Percentiles rank a stretch among this genome's conserved stretches.
phyloP scores from a whole-genome alignment of 2,797 vertebrate species.

The Arnoldichthys spilopterus region DNA sequence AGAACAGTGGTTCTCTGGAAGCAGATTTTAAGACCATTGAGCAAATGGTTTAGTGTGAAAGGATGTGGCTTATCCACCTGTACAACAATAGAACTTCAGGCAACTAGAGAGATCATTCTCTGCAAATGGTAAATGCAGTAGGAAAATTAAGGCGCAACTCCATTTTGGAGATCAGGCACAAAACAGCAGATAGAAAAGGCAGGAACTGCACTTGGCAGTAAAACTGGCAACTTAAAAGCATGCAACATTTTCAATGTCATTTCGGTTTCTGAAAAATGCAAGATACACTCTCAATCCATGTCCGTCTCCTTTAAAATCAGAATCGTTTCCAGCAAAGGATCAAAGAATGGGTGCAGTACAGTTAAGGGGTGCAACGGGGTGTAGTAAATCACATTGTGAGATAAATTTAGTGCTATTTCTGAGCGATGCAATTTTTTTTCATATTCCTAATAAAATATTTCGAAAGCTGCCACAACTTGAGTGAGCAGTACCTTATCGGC shows the following conservation, averaged over 20 bases:
- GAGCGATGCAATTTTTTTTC: not conserved
- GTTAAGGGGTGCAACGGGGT: not conserved
- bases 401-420: not conserved
- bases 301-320: not conserved
- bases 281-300: not conserved
- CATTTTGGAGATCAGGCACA: slow-evolving; percentile 53
- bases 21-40: slow-evolving; percentile 55
- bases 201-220: slow-evolving; percentile 49
- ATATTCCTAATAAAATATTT: not conserved
- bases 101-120: slow-evolving; percentile 53
- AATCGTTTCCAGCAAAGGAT: not conserved
- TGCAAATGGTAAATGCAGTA: slow-evolving; percentile 64
- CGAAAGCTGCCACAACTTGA: slow-evolving; percentile 13
- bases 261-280: slow-evolving; percentile 8
- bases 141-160: slow-evolving; percentile 60
- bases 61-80: slow-evolving; percentile 38
- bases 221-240: not conserved
- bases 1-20: slow-evolving; percentile 36
- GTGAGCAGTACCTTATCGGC: not conserved
- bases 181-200: slow-evolving; percentile 52
- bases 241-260: not conserved
- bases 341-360: not conserved
- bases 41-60: not conserved
- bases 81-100: slow-evolving; percentile 57
- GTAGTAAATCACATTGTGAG: slow-evolving; percentile 21